Evolutionary conservation across 2,797 vertebrate genomes (phyloP).

Genomic region (Betta splendens): DNA sequence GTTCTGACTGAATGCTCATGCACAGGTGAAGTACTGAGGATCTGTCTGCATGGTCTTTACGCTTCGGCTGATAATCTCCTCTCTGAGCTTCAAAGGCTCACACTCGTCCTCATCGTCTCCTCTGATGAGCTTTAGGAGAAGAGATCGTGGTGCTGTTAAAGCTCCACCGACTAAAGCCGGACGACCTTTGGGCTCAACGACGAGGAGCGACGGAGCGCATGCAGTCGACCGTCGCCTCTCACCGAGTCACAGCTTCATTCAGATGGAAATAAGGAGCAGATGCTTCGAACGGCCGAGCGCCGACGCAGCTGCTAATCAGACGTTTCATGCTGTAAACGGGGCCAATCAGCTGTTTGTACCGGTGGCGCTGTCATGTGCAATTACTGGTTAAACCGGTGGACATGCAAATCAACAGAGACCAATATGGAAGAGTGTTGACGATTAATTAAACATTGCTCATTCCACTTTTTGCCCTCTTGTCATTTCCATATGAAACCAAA

Average conservation of each 20-base stretch:
- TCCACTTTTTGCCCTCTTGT: constrained; percentile 56
- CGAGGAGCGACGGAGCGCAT: constrained; percentile 22
- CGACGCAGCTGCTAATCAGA: constrained; percentile 23
- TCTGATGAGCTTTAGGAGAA: constrained; percentile 73
- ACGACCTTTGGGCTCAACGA: constrained; percentile 61
- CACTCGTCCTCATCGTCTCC: constrained; percentile 57
- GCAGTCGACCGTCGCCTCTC: constrained; percentile 44
- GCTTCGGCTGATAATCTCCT: constrained; percentile 62
- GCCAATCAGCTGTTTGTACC: constrained; percentile 8
- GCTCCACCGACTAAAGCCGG: constrained; percentile 57
- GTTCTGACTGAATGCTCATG: constrained; percentile 40
- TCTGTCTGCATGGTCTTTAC: constrained; percentile 27
- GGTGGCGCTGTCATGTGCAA: constrained; percentile 40
- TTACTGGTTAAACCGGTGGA: constrained; percentile 41
- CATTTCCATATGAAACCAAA: constrained; percentile 79
- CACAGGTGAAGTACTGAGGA: constrained; percentile 22
- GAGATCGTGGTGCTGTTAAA: constrained; percentile 45
- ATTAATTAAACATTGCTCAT: constrained; percentile 56
- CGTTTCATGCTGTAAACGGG: constrained; percentile 1
- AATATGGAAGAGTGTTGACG: constrained; percentile 61
- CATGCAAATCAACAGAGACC: constrained; percentile 76
- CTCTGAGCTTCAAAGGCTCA: constrained; percentile 71
- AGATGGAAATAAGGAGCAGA: constrained; percentile 69
- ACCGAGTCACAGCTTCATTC: constrained; percentile 68
- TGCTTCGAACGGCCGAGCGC: too few species aligned